Conservation (phyloP, 2,797 vertebrate genomes). For the Buceros bicornis region DNA sequence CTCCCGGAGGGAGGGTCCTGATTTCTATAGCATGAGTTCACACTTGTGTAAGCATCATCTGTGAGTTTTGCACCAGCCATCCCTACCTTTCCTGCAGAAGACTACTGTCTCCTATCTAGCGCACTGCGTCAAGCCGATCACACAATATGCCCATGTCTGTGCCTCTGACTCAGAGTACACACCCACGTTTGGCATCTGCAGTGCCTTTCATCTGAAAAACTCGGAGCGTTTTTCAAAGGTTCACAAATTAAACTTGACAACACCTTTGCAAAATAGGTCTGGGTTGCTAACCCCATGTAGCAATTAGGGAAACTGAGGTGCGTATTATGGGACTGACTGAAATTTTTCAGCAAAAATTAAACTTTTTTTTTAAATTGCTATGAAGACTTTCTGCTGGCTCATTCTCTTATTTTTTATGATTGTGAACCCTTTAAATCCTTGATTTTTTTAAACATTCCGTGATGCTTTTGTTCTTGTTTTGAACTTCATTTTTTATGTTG, state of each 20-base stretch:
- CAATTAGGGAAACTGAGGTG: constrained; percentile 62
- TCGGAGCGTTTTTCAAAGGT: constrained; percentile 43
- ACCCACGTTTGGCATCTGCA: constrained; percentile 63
- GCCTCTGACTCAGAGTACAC: constrained; percentile 67
- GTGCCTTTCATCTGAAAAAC: constrained; percentile 61
- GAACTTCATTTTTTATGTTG: background rate
- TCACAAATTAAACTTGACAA: constrained; percentile 61
- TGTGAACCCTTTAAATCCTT: background rate
- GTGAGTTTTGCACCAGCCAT: background rate
- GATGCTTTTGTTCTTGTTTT: background rate
- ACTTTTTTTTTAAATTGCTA: accelerated
- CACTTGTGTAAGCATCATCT: background rate
- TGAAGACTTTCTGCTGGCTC: background rate
- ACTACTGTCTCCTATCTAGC: background rate
- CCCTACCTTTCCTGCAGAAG: background rate
- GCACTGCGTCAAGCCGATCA: background rate
- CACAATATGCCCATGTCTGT: background rate
- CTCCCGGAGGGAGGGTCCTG: constrained; percentile 1
- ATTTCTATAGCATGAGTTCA: constrained; percentile 30
- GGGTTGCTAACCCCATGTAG: constrained; percentile 22
- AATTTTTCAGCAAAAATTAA: background rate
- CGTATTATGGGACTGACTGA: background rate
- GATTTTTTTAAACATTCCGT: no score
- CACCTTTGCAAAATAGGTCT: constrained; percentile 72
- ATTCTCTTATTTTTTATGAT: background rate